phyloP scores from a whole-genome alignment of 2,113 vertebrate genomes.

The Hylia prasina region DNA sequence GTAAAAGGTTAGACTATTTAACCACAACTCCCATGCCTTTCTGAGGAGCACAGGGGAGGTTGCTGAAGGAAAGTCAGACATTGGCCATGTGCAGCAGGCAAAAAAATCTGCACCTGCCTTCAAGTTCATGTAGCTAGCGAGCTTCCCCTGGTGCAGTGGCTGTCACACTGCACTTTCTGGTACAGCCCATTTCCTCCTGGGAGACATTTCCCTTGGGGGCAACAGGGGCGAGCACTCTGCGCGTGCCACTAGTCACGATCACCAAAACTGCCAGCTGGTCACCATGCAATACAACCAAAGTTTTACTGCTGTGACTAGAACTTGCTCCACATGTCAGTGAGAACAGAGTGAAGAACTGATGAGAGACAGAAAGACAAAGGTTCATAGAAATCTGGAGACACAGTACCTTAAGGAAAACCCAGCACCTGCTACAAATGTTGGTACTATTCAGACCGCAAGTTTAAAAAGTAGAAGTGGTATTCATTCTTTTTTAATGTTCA shows the following conservation, averaged over 20 bases:
- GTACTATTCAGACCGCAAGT: neutral
- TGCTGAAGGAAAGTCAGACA: neutral
- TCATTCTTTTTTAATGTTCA: neutral
- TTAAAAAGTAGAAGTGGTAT: neutral
- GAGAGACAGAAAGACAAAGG: neutral
- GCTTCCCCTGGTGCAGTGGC: neutral
- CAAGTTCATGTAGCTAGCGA: neutral
- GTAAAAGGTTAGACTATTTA: slow-evolving; percentile 2
- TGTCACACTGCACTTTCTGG: neutral
- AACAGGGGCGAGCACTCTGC: neutral
- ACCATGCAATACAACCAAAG: neutral
- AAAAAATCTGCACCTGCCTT: neutral
- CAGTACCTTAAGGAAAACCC: neutral
- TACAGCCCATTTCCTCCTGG: neutral
- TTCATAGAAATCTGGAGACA: neutral
- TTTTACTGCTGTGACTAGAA: neutral
- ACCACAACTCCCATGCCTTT: neutral
- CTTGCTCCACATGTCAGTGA: neutral
- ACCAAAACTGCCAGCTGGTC: neutral
- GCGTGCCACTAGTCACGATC: accelerated
- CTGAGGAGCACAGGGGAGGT: neutral
- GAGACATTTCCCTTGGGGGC: neutral
- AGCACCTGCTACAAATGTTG: neutral
- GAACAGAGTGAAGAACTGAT: neutral
- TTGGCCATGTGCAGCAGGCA: neutral